These are phyloP conservation scores for Eucriotettix oculatus DNA, from an alignment of 2,888 invertebrate genomes.

Conservation along the genomic window DNA sequence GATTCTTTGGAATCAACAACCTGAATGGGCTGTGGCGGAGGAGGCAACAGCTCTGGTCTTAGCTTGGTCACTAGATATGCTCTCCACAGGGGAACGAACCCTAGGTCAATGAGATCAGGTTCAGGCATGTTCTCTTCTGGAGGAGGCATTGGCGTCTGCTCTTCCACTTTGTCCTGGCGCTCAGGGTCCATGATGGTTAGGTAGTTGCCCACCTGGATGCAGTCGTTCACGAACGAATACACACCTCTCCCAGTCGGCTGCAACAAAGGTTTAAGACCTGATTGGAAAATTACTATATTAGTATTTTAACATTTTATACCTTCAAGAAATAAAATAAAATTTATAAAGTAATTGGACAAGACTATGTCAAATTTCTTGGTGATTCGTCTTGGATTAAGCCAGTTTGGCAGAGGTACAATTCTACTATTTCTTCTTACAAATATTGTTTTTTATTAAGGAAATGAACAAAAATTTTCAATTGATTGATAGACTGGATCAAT, in stretches of 20 bases:
- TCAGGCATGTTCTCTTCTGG: constrained; percentile 14
- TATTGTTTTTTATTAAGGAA: too few relatives aligned
- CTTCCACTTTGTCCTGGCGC: constrained; percentile 24
- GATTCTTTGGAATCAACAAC: too few relatives aligned
- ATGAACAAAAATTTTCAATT: too few relatives aligned
- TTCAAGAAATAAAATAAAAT: background rate
- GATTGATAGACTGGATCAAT: too few relatives aligned
- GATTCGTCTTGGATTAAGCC: too few relatives aligned
- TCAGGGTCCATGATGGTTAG: constrained; percentile 40
- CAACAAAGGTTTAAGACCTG: background rate
- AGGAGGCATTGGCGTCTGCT: background rate
- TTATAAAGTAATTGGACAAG: background rate
- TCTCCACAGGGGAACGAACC: background rate
- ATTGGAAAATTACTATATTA: background rate
- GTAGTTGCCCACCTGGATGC: constrained; percentile 59
- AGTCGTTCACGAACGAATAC: constrained; percentile 57
- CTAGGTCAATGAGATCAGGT: constrained; percentile 16
- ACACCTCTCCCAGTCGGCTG: constrained; percentile 54
- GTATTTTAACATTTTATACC: background rate
- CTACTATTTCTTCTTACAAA: too few relatives aligned
- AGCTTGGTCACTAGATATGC: background rate
- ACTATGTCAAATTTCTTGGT: too few relatives aligned
- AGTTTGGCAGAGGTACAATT: too few relatives aligned
- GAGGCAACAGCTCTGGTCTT: background rate
- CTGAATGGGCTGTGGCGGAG: background rate